Evolutionary conservation across 2,888 invertebrate species (phyloP), one percentile per base, ranked within the genome.

Genomic region (Amiota minor): DNA sequence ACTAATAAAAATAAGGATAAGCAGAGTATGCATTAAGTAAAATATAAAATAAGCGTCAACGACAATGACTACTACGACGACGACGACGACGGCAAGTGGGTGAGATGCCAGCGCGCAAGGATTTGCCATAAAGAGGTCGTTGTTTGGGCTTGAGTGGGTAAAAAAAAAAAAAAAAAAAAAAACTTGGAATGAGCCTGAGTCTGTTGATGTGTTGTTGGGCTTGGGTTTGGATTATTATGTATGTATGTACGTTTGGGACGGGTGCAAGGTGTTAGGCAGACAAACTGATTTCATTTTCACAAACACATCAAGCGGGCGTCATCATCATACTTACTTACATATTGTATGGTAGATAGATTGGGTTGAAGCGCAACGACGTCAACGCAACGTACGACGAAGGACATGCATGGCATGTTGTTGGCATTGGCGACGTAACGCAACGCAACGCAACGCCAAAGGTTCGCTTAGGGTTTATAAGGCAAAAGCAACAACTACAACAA

Each of bases 21-120:
- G 86, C 83, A 81, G 85, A 75, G 86, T 86, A 85, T 85, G 85
- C 83, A 86, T 83, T 83, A 86, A 83, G 85, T 86, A 83, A 86
- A 86, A 83, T 83, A 83, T 83, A 84, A 82, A 86, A 86, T 84
- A 86, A 83, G 85, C 84, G 84, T 62, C 35, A 35, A 35, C 35
- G 35, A 35, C 35, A 6, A 35, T 35, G 35, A 35, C 35, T 35
- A 35, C 35, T 6, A 35, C 23, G 3, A 23, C 23, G 23, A 23
- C 35, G 3, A 23, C 23, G 23, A 23, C 35, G 35, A 35, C 6
- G 69, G 53, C 50, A 62, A 16, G 68, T 47, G 65, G 47, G 55
- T 23, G 47, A 70, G 70, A 18, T 16, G 56, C 11, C 10, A 56
- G 56, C 70, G 11, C 10, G 68, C 49, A 49, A 11, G 62, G 18